These are phyloP conservation scores for Bemisia tabaci DNA, from an alignment of 1,140 invertebrate species.

Conservation along the genomic window DNA sequence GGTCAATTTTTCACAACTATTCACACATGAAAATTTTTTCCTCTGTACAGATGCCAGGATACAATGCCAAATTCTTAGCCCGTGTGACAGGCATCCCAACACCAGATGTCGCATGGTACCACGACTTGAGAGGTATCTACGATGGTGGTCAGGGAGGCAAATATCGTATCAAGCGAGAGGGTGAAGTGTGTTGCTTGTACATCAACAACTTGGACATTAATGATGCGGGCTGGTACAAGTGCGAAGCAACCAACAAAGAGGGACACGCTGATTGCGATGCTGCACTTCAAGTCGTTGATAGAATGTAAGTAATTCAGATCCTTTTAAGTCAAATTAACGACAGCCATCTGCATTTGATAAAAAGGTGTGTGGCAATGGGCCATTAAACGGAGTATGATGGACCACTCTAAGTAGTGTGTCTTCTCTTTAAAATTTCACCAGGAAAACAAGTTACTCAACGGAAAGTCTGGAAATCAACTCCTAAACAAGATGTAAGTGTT, in stretches of 20 bases:
- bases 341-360: no score
- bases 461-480: no score
- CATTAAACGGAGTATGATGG: no score
- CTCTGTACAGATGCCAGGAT: slow-evolving; percentile 49
- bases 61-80: slow-evolving; percentile 67
- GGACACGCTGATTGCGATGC: slow-evolving; percentile 64
- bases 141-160: slow-evolving; percentile 48
- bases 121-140: slow-evolving; percentile 44
- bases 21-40: no score
- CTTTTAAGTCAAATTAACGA: no score
- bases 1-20: no score
- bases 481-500: no score
- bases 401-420: no score
- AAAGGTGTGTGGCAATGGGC: no score
- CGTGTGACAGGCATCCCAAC: slow-evolving; percentile 71
- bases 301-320: slow-evolving; percentile 44
- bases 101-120: slow-evolving; percentile 76
- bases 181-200: slow-evolving; percentile 59
- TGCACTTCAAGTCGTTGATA: slow-evolving; percentile 57
- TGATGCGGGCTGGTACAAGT: slow-evolving; percentile 63
- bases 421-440: no score
- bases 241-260: slow-evolving; percentile 61
- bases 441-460: no score
- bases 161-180: slow-evolving; percentile 62
- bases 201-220: slow-evolving; percentile 47